Conservation (phyloP, 1,140 invertebrate genomes). For the Penaeus japonicus region DNA sequence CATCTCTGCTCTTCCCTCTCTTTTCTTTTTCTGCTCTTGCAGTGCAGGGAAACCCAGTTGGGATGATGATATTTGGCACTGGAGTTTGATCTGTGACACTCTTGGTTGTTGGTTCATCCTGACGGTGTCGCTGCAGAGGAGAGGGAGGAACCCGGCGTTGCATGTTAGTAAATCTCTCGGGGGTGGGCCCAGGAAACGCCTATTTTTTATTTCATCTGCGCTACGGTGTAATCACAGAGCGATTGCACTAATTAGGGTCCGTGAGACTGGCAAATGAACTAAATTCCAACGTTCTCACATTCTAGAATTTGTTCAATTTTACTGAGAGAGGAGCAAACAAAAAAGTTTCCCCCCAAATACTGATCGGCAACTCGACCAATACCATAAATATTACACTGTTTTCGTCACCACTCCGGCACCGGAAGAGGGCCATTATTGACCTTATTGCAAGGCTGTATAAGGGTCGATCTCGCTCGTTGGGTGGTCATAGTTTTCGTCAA, state of each 20-base stretch:
- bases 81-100: no score
- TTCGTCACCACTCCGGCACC: slow-evolving; percentile 18
- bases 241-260: slow-evolving; percentile 11
- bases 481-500: slow-evolving; percentile 24
- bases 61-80: background rate
- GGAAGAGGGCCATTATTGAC: slow-evolving; percentile 29
- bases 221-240: background rate
- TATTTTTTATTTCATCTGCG: slow-evolving; percentile 7
- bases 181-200: no score
- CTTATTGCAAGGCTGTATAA: background rate
- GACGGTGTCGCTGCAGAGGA: no score
- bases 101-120: background rate
- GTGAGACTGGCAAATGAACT: slow-evolving; percentile 21
- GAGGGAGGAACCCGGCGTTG: no score
- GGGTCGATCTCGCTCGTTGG: background rate
- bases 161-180: no score
- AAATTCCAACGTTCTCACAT: slow-evolving; percentile 28
- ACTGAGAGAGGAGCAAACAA: slow-evolving; percentile 2
- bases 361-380: slow-evolving; percentile 35
- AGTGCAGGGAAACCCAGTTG: background rate
- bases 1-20: background rate
- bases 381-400: slow-evolving; percentile 43
- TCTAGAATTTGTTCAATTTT: slow-evolving; percentile 9
- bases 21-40: background rate
- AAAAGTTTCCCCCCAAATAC: slow-evolving; percentile 26